phyloP scores from a whole-genome alignment of 2,888 invertebrate species.

The Crocallis elinguaria region DNA sequence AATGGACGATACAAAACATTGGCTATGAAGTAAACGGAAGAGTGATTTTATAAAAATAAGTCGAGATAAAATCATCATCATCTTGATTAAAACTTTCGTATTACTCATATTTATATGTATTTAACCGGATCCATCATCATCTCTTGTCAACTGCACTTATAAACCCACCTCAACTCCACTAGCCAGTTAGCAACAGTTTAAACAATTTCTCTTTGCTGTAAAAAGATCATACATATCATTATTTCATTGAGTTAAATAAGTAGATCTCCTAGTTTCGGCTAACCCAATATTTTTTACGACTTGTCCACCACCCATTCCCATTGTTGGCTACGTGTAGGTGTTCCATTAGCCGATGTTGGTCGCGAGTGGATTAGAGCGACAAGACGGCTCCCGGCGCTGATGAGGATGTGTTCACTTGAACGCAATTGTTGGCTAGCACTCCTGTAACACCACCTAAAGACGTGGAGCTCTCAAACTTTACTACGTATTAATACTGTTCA shows the following conservation, averaged over 20 bases:
- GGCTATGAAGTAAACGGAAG: too few species aligned
- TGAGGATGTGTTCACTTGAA: constrained; percentile 82
- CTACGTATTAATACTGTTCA: background rate
- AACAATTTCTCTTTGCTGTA: too few species aligned
- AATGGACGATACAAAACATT: too few species aligned
- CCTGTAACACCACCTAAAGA: constrained; percentile 59
- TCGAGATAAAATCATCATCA: too few species aligned
- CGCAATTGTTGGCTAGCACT: constrained; percentile 79
- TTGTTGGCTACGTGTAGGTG: constrained; percentile 30
- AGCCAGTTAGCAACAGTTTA: too few species aligned
- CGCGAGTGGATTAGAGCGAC: constrained; percentile 37
- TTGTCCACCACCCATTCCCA: background rate
- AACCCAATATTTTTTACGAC: constrained; percentile 3
- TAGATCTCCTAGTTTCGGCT: background rate
- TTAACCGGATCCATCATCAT: too few species aligned
- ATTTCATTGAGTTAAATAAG: background rate
- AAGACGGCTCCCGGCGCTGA: constrained; percentile 63
- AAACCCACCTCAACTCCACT: too few species aligned
- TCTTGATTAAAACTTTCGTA: too few species aligned
- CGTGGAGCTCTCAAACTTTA: constrained; percentile 56
- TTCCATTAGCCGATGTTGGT: constrained; percentile 39
- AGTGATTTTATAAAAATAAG: too few species aligned
- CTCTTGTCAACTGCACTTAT: too few species aligned
- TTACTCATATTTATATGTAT: too few species aligned
- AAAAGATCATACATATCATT: too few species aligned